Conservation (phyloP, 2,888 invertebrate genomes). For the Pyrrhosoma nymphula region DNA sequence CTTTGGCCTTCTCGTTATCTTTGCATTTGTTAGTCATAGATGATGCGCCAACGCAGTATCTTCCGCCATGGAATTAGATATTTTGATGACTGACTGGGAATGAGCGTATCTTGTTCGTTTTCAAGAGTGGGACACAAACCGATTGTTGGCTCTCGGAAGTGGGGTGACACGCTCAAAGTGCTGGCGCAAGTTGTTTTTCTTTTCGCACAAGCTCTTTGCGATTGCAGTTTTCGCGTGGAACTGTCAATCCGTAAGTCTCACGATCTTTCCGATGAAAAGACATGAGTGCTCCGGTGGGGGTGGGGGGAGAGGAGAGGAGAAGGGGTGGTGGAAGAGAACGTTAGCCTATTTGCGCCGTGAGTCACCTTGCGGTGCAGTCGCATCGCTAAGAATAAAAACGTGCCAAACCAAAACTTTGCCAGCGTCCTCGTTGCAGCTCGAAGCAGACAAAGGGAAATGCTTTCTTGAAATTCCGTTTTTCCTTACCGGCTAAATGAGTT, state of each 20-base stretch:
- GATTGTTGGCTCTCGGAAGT: not conserved
- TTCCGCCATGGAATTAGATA: not conserved
- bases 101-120: not conserved
- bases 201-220: not conserved
- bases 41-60: not conserved
- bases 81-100: not conserved
- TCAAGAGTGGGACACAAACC: not conserved
- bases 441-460: not conserved
- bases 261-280: constrained; percentile 1
- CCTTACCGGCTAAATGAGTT: not conserved
- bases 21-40: not conserved
- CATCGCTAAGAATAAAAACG: constrained; percentile 36
- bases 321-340: not conserved
- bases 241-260: not conserved
- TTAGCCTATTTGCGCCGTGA: not conserved
- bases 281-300: not conserved
- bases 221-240: constrained; percentile 11
- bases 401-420: not conserved
- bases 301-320: no score
- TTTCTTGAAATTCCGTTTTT: not conserved
- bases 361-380: not conserved
- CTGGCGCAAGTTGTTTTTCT: not conserved
- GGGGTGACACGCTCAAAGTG: not conserved
- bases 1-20: not conserved
- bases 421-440: not conserved